Base-by-base conservation (phyloP, 2,113 vertebrate genomes). In the Cricetomys ansorgei region DNA sequence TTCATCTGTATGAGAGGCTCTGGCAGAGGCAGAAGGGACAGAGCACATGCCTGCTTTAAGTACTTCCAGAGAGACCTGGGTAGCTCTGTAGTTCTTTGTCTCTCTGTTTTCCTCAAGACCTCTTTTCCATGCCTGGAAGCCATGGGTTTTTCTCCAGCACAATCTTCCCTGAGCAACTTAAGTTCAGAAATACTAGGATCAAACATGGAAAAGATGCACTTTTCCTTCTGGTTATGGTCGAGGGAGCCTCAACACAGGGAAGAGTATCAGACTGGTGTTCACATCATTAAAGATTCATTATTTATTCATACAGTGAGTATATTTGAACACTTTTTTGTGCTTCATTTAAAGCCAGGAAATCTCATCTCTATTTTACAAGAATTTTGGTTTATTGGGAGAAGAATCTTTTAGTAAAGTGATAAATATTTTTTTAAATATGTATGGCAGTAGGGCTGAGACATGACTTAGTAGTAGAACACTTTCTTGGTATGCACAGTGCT, bases 31-130 rank as follows among this genome's bases (percentile, higher is more conserved):
- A 65, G 13, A 25, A 40, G 45, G n/a, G 70, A 31, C 5, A 29
- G 31, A 43, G 19, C 27, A 8, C 3, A 9, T 23, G n/a, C 6
- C 15, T 4, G 2, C 2, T 77, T 67, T 3, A 23, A 3, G 31
- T 6, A 16, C 7, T 96, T 86, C 53, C 31, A 1, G 21, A 70
- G 50, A 65, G 91, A 59, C 15, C 11, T 4, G 21, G 10, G 37
- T n/a, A 45, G 50, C 4, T 6, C 29, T 17, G 21, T 0, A 2
- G 10, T 15, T 10, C 45, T 75, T 62, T 55, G 4, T 11, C 9
- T 16, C 3, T 50, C 19, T 29, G 34, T n/a, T 65, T 93, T 29
- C 17, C 17, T 27, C 17, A 55, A 2, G 0, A 10, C 12, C 37
- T 62, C 25, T 7, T 77, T 43, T 12, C 9, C n/a, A 1, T 31